Percentiles rank a stretch among this genome's conserved stretches.
These are phyloP conservation scores for Lagria hirta DNA, from an alignment of 2,888 invertebrate species.

Conservation along the genomic window DNA sequence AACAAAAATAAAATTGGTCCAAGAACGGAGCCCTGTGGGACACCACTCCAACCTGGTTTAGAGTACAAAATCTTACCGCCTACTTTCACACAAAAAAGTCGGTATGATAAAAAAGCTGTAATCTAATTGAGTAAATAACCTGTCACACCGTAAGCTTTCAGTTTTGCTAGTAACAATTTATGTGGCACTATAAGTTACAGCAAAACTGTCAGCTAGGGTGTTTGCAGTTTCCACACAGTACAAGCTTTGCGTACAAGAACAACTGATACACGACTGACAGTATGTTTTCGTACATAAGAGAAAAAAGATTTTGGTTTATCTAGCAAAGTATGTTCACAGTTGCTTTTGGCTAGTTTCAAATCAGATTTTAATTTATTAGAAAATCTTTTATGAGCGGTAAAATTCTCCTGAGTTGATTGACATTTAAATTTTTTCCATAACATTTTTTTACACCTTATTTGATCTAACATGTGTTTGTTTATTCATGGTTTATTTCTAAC, in stretches of 20 bases:
- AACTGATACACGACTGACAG: constrained; percentile 1
- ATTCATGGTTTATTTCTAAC: constrained; percentile 2
- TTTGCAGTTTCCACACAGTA: constrained; percentile 6
- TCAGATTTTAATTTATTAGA: constrained; percentile 4
- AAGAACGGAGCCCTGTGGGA: not conserved
- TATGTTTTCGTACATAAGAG: constrained; percentile 3
- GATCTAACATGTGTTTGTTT: not conserved
- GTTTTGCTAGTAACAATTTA: constrained; percentile 1
- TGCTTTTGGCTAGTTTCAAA: constrained; percentile 2
- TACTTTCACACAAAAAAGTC: constrained; percentile 3
- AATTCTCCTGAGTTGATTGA: constrained; percentile 1
- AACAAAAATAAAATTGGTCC: too few species aligned
- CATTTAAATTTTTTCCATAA: constrained; percentile 5
- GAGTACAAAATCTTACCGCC: too few species aligned
- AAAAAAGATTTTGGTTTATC: constrained; percentile 3
- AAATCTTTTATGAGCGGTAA: constrained; percentile 4
- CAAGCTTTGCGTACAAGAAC: constrained; percentile 2
- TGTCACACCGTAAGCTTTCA: constrained; percentile 2
- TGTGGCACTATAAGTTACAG: constrained; percentile 1
- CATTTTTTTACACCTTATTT: constrained; percentile 1
- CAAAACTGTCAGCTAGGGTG: constrained; percentile 6
- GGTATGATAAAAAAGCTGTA: constrained; percentile 1
- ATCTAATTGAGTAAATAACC: constrained; percentile 2
- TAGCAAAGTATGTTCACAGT: not conserved
- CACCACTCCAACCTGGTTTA: not conserved